A percentile compares a stretch with the other conserved stretches of the same genome.
Evolutionary conservation across 2,888 invertebrate species (phyloP).

Genomic region (Rhamnusium bicolor): DNA sequence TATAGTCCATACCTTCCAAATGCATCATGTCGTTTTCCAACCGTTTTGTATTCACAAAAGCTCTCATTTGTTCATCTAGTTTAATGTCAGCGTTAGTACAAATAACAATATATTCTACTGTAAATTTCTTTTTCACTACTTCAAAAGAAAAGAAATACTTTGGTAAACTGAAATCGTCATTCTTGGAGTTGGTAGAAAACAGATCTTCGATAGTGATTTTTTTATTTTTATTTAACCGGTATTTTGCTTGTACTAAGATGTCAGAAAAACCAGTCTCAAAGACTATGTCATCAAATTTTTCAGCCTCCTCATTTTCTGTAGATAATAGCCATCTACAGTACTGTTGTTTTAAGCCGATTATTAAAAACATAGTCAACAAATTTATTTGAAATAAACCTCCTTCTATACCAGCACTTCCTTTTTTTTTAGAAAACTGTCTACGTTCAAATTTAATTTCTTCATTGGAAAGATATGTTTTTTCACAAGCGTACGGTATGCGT

Average conservation of each 20-base stretch:
- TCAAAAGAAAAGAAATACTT: conserved; percentile 17
- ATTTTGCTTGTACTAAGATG: background rate
- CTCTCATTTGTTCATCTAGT: background rate
- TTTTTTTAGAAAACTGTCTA: too few relatives aligned
- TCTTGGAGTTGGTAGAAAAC: background rate
- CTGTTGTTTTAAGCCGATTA: too few relatives aligned
- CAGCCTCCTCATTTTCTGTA: background rate
- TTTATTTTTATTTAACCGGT: background rate
- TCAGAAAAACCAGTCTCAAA: background rate
- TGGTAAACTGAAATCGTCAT: conserved; percentile 7
- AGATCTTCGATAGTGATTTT: background rate
- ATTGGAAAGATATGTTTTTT: too few relatives aligned
- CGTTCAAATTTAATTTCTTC: too few relatives aligned
- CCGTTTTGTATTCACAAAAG: too few relatives aligned
- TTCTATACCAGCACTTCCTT: conserved; percentile 1
- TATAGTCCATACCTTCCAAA: background rate
- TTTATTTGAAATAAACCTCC: background rate
- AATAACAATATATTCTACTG: background rate
- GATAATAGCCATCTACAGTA: background rate
- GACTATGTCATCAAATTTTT: conserved; percentile 10
- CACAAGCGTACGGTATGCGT: too few relatives aligned
- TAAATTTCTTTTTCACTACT: background rate
- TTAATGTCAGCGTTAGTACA: background rate
- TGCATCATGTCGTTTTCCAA: background rate
- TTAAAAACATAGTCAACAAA: background rate